phyloP scores from a whole-genome alignment of 2,797 vertebrate species.

The Nyctalus aviator region DNA sequence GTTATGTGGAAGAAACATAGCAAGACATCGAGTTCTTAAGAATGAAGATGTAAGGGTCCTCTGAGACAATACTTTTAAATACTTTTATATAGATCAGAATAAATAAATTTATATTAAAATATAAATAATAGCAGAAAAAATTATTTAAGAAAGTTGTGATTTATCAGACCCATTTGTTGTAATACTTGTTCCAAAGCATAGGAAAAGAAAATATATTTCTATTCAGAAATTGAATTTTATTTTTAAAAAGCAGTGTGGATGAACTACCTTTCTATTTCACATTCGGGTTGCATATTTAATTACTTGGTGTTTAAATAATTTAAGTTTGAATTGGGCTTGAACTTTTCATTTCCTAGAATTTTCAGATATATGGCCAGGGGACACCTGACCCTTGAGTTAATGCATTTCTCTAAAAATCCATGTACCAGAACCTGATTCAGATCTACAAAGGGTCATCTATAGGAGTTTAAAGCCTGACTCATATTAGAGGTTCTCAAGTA shows the following conservation, averaged over 20 bases:
- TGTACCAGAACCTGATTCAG: background rate
- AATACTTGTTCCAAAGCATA: background rate
- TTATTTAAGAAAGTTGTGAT: slow-evolving; percentile 30
- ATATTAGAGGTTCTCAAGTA: background rate
- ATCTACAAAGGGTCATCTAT: background rate
- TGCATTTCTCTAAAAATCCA: slow-evolving; percentile 51
- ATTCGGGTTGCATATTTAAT: slow-evolving; percentile 37
- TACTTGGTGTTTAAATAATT: slow-evolving; percentile 66
- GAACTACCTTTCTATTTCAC: slow-evolving; percentile 25
- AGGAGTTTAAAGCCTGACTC: background rate
- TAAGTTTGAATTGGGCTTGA: slow-evolving; percentile 43
- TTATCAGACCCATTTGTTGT: background rate
- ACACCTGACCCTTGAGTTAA: slow-evolving; percentile 48
- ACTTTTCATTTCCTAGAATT: slow-evolving; percentile 70
- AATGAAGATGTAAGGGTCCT: slow-evolving; percentile 19
- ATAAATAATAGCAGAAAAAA: slow-evolving; percentile 46
- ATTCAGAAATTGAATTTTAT: slow-evolving; percentile 58
- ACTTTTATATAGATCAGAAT: slow-evolving; percentile 26
- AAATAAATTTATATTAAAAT: slow-evolving; percentile 53
- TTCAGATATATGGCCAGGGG: background rate
- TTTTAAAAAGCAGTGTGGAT: slow-evolving; percentile 44
- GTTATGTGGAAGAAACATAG: slow-evolving; percentile 46
- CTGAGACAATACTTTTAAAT: slow-evolving; percentile 44
- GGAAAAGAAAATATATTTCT: slow-evolving; percentile 23
- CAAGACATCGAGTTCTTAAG: slow-evolving; percentile 41